Evolutionary conservation across 1,140 invertebrate species (phyloP).

Genomic region (Bombyx mandarina): DNA sequence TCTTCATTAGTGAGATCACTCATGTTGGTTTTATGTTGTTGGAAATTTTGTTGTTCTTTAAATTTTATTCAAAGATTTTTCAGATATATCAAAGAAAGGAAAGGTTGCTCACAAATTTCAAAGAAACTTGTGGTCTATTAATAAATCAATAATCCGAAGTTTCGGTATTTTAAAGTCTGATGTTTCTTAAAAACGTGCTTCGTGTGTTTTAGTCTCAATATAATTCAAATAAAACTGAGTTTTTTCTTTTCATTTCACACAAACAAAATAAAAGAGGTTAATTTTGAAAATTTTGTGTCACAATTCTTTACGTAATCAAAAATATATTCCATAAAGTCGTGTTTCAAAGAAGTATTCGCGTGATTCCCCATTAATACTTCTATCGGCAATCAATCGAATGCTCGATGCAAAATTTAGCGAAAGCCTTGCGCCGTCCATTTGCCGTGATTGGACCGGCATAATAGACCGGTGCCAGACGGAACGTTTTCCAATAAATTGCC

Average conservation of each 20-base stretch:
- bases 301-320: too few species aligned
- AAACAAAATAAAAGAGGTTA: too few species aligned
- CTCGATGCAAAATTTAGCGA: slow-evolving; percentile 30
- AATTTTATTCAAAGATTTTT: slow-evolving; percentile 1
- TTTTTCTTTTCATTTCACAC: too few species aligned
- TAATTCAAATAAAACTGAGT: too few species aligned
- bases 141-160: too few species aligned
- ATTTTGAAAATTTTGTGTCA: too few species aligned
- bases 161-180: too few species aligned
- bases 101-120: not conserved
- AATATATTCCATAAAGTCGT: too few species aligned
- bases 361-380: slow-evolving; percentile 16
- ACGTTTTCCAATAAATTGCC: slow-evolving; percentile 18
- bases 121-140: not conserved
- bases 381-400: slow-evolving; percentile 15
- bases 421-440: slow-evolving; percentile 29
- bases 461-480: slow-evolving; percentile 24
- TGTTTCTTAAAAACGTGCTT: too few species aligned
- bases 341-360: too few species aligned
- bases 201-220: too few species aligned
- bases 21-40: slow-evolving; percentile 26
- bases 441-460: slow-evolving; percentile 32
- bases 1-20: slow-evolving; percentile 58
- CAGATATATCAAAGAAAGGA: not conserved
- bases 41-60: slow-evolving; percentile 13